phyloP scores from a whole-genome alignment of 2,888 invertebrate species.

The Athripsodes cinereus region DNA sequence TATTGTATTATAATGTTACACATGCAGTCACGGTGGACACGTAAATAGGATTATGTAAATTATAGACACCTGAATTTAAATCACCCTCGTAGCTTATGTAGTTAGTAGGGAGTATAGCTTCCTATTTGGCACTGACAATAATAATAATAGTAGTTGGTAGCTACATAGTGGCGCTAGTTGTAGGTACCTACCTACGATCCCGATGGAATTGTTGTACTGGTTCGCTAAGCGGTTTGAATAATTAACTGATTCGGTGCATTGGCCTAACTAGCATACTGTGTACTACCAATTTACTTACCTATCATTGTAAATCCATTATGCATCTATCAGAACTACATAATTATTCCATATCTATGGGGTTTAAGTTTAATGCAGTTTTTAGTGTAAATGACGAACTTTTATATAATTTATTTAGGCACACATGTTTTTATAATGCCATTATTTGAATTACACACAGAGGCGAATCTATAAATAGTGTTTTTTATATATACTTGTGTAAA shows the following conservation, averaged over 20 bases:
- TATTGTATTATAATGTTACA: background rate
- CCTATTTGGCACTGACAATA: background rate
- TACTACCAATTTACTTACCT: too few relatives aligned
- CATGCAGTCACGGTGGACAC: background rate
- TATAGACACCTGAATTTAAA: slow-evolving; percentile 1
- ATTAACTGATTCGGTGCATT: slow-evolving; percentile 1
- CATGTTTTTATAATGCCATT: too few relatives aligned
- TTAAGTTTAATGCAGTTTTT: too few relatives aligned
- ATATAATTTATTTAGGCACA: too few relatives aligned
- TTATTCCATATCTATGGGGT: too few relatives aligned
- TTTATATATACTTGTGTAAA: too few relatives aligned
- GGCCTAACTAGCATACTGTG: background rate
- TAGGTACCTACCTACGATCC: background rate
- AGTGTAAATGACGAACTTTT: too few relatives aligned
- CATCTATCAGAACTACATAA: too few relatives aligned
- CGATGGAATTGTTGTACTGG: background rate
- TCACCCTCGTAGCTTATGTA: background rate
- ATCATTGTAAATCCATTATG: too few relatives aligned
- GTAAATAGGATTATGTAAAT: slow-evolving; percentile 2
- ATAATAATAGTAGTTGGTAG: background rate
- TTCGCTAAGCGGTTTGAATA: slow-evolving; percentile 1
- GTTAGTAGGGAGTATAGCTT: background rate
- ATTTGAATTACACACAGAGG: too few relatives aligned
- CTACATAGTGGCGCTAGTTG: background rate
- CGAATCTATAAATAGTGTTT: too few relatives aligned